Percentiles rank a stretch among this genome's conserved stretches.
phyloP scores from a whole-genome alignment of 2,888 invertebrate genomes.

The Melanostoma scalare region DNA sequence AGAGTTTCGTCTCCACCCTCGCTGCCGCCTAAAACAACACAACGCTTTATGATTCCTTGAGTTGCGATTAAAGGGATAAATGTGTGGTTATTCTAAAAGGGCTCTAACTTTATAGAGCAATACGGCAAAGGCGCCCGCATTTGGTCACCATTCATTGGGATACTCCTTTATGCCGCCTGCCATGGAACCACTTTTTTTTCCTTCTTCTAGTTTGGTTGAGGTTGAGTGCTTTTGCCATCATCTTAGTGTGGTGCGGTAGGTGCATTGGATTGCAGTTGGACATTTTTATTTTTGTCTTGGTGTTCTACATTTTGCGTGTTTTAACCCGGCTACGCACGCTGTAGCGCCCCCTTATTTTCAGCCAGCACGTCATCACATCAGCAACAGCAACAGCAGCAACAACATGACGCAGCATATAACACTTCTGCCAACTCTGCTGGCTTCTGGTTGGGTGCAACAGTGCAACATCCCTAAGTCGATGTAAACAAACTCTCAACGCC shows the following conservation, averaged over 20 bases:
- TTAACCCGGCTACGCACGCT: constrained; percentile 30
- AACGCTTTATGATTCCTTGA: constrained; percentile 52
- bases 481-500: constrained; percentile 73
- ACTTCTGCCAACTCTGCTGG: constrained; percentile 19
- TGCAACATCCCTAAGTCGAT: constrained; percentile 67
- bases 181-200: neutral
- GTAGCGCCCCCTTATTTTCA: constrained; percentile 18
- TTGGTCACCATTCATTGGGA: constrained; percentile 37
- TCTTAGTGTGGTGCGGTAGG: constrained; percentile 9
- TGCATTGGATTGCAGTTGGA: constrained; percentile 28
- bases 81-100: neutral
- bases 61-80: constrained; percentile 31
- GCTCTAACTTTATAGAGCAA: neutral
- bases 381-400: constrained; percentile 10
- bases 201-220: neutral
- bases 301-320: constrained; percentile 46
- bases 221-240: constrained; percentile 9
- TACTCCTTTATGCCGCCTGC: neutral
- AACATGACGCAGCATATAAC: constrained; percentile 6
- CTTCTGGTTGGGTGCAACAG: constrained; percentile 53
- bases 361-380: neutral
- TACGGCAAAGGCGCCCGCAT: constrained; percentile 26
- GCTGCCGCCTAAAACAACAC: constrained; percentile 27
- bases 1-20: constrained; percentile 14
- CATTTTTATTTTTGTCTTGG: constrained; percentile 35